Evolutionary conservation across 2,113 vertebrate genomes (phyloP).

Genomic region (Polypterus bichir): DNA sequence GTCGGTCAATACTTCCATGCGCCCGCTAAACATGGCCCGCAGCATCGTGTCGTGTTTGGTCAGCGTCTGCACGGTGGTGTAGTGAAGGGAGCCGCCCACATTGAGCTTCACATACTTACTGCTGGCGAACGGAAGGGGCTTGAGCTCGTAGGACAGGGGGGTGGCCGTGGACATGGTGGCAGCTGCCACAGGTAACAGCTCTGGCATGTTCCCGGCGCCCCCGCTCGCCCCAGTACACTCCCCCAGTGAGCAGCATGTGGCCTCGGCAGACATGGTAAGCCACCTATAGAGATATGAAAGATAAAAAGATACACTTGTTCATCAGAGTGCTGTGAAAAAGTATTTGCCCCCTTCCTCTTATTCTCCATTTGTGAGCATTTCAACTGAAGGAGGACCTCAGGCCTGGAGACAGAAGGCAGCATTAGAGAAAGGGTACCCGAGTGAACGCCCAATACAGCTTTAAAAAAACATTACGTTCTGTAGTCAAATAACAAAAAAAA

Average conservation of each 20-base stretch:
- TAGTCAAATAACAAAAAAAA: too few species aligned
- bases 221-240: not conserved
- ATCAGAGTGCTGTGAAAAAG: too few species aligned
- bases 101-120: constrained; percentile 82
- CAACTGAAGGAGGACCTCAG: too few species aligned
- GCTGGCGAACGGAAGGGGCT: constrained; percentile 42
- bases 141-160: constrained; percentile 30
- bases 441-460: too few species aligned
- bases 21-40: constrained; percentile 64
- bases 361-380: too few species aligned
- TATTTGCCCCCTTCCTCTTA: too few species aligned
- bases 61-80: constrained; percentile 74
- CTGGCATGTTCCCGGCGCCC: constrained; percentile 32
- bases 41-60: constrained; percentile 70
- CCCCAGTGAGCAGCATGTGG: constrained; percentile 8
- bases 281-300: not conserved
- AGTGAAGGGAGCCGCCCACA: constrained; percentile 70
- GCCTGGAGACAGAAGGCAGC: too few species aligned
- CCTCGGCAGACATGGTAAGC: constrained; percentile 55
- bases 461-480: too few species aligned
- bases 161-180: constrained; percentile 11
- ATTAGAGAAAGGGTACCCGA: too few species aligned
- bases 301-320: too few species aligned
- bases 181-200: constrained; percentile 25
- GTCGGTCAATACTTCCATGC: constrained; percentile 59